A percentile compares a stretch with the other conserved stretches of the same genome.
Evolutionary conservation across 2,113 vertebrate genomes (phyloP).

Genomic region (Trachemys scripta): DNA sequence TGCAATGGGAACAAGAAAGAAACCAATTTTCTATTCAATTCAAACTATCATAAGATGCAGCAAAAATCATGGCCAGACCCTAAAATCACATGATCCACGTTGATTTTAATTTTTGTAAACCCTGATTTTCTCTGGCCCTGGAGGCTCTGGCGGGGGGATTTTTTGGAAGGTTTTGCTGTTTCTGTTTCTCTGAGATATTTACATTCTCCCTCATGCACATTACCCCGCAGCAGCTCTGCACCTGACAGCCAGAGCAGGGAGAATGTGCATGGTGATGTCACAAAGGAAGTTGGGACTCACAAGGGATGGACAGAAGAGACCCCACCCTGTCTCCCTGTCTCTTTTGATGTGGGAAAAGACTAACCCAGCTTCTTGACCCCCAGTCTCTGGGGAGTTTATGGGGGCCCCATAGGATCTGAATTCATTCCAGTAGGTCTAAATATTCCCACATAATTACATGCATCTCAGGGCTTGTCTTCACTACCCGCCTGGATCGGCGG

Average conservation of each 20-base stretch:
- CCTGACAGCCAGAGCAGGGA: background rate
- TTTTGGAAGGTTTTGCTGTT: background rate
- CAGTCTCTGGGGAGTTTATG: background rate
- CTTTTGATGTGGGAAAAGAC: background rate
- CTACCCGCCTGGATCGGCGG: too few species aligned
- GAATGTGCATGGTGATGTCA: background rate
- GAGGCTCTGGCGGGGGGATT: background rate
- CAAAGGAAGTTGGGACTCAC: background rate
- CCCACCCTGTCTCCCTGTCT: too few species aligned
- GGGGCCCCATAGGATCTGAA: background rate
- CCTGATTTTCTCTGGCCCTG: background rate
- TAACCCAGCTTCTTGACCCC: background rate
- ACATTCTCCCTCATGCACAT: background rate
- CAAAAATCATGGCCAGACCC: slow-evolving; percentile 35
- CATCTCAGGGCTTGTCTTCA: background rate
- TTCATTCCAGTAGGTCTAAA: background rate
- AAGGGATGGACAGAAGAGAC: background rate
- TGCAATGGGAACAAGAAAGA: background rate
- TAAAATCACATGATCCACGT: background rate
- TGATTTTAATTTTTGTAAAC: background rate
- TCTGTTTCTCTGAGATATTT: background rate
- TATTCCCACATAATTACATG: background rate
- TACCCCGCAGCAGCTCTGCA: background rate
- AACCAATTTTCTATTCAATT: background rate
- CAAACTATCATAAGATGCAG: background rate